These are phyloP conservation scores for Platynereis dumerilii DNA, from an alignment of 2,888 invertebrate genomes.

Conservation along the genomic window DNA sequence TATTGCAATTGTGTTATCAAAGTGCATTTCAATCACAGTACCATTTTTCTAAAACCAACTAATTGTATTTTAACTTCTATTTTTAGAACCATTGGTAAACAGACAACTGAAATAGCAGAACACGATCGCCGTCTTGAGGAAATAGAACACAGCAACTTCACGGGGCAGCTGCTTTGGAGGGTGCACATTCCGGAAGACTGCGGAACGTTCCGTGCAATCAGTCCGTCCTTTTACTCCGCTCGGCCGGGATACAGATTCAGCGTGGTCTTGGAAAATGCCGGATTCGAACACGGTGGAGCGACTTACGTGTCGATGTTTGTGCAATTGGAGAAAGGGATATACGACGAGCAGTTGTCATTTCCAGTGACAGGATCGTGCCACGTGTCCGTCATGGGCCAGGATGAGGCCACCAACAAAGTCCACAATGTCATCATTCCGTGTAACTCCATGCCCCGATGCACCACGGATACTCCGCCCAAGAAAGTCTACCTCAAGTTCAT, in stretches of 20 bases:
- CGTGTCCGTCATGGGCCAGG: constrained; percentile 11
- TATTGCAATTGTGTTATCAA: too few species aligned
- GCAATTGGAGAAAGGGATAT: constrained; percentile 42
- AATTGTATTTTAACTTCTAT: neutral
- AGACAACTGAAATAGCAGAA: neutral
- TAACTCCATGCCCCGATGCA: neutral
- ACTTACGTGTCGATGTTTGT: constrained; percentile 40
- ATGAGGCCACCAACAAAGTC: neutral
- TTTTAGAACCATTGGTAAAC: neutral
- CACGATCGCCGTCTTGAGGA: constrained; percentile 5
- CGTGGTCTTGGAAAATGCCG: constrained; percentile 39
- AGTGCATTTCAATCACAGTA: too few species aligned
- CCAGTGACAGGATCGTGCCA: constrained; percentile 36
- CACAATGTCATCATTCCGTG: neutral
- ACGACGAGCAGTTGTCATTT: constrained; percentile 43
- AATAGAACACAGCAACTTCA: constrained; percentile 3
- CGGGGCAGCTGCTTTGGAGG: constrained; percentile 22
- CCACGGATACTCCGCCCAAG: neutral
- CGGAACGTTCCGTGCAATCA: constrained; percentile 10
- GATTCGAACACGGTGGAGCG: constrained; percentile 31
- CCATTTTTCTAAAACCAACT: too few species aligned
- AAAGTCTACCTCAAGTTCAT: constrained; percentile 1
- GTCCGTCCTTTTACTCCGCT: constrained; percentile 45
- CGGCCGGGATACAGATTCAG: constrained; percentile 47
- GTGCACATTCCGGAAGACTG: constrained; percentile 19